phyloP scores from a whole-genome alignment of 2,888 invertebrate species.

The Chesias legatella region DNA sequence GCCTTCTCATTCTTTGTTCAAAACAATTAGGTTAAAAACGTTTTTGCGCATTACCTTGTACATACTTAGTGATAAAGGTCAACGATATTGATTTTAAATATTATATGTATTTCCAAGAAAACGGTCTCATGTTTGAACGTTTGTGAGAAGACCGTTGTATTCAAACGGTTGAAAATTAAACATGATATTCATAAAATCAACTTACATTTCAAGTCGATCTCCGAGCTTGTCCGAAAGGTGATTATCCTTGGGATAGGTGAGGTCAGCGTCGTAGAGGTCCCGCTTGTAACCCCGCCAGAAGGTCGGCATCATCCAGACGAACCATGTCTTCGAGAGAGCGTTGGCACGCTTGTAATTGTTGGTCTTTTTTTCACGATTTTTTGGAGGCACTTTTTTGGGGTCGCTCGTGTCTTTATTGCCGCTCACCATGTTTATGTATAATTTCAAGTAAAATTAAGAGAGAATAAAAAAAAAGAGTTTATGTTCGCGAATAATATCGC shows the following conservation, averaged over 20 bases:
- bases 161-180: slow-evolving; percentile 6
- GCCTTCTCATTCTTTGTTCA: slow-evolving; percentile 22
- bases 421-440: slow-evolving; percentile 66
- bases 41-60: slow-evolving; percentile 44
- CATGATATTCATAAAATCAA: slow-evolving; percentile 23
- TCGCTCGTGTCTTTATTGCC: slow-evolving; percentile 68
- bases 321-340: slow-evolving; percentile 67
- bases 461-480: slow-evolving; percentile 23
- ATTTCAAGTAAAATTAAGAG: slow-evolving; percentile 18
- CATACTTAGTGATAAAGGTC: slow-evolving; percentile 32
- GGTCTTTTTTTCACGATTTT: slow-evolving; percentile 70
- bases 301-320: slow-evolving; percentile 77
- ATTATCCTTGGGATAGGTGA: slow-evolving; percentile 84
- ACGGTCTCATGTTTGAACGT: slow-evolving; percentile 8
- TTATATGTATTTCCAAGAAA: slow-evolving; percentile 11
- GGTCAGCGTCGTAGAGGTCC: slow-evolving; percentile 84
- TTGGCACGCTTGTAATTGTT: slow-evolving; percentile 71
- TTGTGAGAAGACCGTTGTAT: neutral
- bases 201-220: slow-evolving; percentile 82
- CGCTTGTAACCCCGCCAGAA: slow-evolving; percentile 82
- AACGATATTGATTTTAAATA: slow-evolving; percentile 29
- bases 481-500: slow-evolving; percentile 15
- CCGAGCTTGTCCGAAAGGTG: slow-evolving; percentile 84
- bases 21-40: too few species aligned
- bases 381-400: slow-evolving; percentile 66